Evolutionary conservation across 1,140 invertebrate species (phyloP), one percentile per base, ranked within the genome.

Genomic region (Tetragonula clypearis): DNA sequence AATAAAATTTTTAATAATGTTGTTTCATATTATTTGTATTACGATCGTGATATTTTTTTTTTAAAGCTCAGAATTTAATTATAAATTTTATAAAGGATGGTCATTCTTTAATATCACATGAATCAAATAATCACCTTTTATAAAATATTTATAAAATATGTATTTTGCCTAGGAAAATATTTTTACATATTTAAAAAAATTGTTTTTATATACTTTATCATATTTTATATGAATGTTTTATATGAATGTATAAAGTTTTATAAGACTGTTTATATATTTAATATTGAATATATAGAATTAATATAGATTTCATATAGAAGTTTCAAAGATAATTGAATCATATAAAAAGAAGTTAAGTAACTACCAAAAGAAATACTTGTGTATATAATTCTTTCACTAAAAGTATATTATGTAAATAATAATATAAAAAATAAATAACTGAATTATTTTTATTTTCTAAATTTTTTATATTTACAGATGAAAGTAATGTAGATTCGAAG

Each of bases 401-500:
- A 17, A 65, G n/a, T 15, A 26, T 65, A n/a, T 65, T 65, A 65
- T n/a, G 14, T 6, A 26, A 65, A 1, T n/a, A 66, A 66, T 30
- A 30, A 17, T 19, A 17, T 30, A 66, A 66, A 66, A 66, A 41
- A 71, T 21, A 65, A 66, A 66, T 66, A 66, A 26, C 6, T 26
- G 26, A 23, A 41, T 15, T 19, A 12, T 74, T 49, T 21, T 56
- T 17, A 55, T 55, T 74, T 74, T 17, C 1, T 30, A 17, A 19
- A 74, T 56, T 5, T 73, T 66, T 60, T 30, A 15, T 30, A 1
- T 75, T 90, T 90, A 65, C 86, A 93, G 92, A 93, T 74, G 92
- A 93, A 80, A 85, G 87, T 58, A 68, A 84, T 77, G 66, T 92
- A 15, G 93, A 93, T 82, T 90, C 93, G 30, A 93, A 93, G 83